Percentiles rank a stretch among this genome's conserved stretches.
Evolutionary conservation across 2,113 vertebrate genomes (phyloP).

Genomic region (Dasypus novemcinctus): DNA sequence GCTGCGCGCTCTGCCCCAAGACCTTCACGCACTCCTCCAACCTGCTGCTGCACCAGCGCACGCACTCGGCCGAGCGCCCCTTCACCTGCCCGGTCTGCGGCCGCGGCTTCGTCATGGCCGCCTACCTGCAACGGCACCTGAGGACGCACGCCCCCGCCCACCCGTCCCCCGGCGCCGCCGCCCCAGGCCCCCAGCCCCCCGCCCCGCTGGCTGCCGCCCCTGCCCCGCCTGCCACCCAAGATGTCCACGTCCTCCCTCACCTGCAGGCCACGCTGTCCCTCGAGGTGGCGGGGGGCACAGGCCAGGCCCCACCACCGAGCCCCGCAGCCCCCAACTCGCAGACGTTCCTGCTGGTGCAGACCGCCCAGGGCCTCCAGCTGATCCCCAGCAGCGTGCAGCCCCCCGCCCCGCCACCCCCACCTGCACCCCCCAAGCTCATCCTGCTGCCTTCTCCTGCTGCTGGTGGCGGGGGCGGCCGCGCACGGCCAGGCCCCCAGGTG

Average conservation of each 20-base stretch:
- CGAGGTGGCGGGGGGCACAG: slow-evolving; percentile 58
- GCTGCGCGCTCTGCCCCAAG: slow-evolving; percentile 89
- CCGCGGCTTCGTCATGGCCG: slow-evolving; percentile 93
- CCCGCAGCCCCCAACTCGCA: slow-evolving; percentile 79
- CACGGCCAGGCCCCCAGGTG: background rate
- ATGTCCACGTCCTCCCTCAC: slow-evolving; percentile 74
- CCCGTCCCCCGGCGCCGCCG: background rate
- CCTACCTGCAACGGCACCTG: slow-evolving; percentile 94
- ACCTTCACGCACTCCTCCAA: slow-evolving; percentile 94
- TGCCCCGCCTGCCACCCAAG: slow-evolving; percentile 52
- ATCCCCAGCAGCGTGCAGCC: slow-evolving; percentile 87
- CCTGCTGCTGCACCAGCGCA: slow-evolving; percentile 91
- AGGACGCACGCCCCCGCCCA: slow-evolving; percentile 54
- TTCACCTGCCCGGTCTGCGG: slow-evolving; percentile 89
- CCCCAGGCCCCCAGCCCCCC: slow-evolving; percentile 68
- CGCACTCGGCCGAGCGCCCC: slow-evolving; percentile 90
- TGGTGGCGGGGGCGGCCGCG: background rate
- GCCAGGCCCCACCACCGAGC: background rate
- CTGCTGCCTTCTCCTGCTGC: slow-evolving; percentile 80
- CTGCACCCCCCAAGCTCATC: slow-evolving; percentile 72
- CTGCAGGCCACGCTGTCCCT: slow-evolving; percentile 78
- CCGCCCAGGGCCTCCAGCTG: slow-evolving; percentile 90
- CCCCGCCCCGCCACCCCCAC: slow-evolving; percentile 78
- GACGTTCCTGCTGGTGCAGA: slow-evolving; percentile 88
- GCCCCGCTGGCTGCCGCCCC: background rate